Evolutionary conservation across 2,888 invertebrate species (phyloP).

Genomic region (Serrognathus titanus): DNA sequence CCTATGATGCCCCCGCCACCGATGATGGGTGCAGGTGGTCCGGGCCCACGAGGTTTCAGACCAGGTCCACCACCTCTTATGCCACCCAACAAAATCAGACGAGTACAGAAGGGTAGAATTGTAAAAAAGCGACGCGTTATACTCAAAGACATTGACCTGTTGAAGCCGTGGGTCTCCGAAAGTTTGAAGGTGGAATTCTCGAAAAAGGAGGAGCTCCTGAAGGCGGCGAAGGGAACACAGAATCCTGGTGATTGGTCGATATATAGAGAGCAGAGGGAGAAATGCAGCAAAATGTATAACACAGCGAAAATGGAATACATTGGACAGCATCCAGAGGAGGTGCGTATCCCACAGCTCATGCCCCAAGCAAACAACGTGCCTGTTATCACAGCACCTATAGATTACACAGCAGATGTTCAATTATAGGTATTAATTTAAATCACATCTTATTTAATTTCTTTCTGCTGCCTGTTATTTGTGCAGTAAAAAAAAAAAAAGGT

Average conservation of each 20-base stretch:
- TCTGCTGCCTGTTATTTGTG: slow-evolving; percentile 5
- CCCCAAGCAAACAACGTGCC: slow-evolving; percentile 46
- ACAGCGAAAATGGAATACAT: slow-evolving; percentile 54
- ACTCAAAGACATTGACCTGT: slow-evolving; percentile 44
- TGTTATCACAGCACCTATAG: slow-evolving; percentile 46
- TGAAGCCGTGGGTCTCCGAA: slow-evolving; percentile 59
- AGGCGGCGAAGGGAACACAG: slow-evolving; percentile 49
- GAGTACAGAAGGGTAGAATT: slow-evolving; percentile 39
- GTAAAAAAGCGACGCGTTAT: slow-evolving; percentile 34
- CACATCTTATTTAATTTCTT: slow-evolving; percentile 18
- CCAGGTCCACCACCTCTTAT: slow-evolving; percentile 17
- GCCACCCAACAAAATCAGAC: slow-evolving; percentile 28
- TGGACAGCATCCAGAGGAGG: slow-evolving; percentile 53
- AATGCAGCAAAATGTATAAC: slow-evolving; percentile 56
- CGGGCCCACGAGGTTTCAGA: slow-evolving; percentile 14
- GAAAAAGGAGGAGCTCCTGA: slow-evolving; percentile 55
- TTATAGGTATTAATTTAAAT: slow-evolving; percentile 45
- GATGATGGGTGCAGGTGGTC: slow-evolving; percentile 26
- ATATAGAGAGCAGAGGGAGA: slow-evolving; percentile 57
- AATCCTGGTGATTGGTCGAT: slow-evolving; percentile 55
- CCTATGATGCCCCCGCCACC: slow-evolving; percentile 30
- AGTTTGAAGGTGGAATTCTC: slow-evolving; percentile 53
- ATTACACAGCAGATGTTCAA: slow-evolving; percentile 49
- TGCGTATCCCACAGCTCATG: slow-evolving; percentile 51
- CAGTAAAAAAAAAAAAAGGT: slow-evolving; percentile 7